phyloP scores from a whole-genome alignment of 2,797 vertebrate genomes.

The Falco concolor region DNA sequence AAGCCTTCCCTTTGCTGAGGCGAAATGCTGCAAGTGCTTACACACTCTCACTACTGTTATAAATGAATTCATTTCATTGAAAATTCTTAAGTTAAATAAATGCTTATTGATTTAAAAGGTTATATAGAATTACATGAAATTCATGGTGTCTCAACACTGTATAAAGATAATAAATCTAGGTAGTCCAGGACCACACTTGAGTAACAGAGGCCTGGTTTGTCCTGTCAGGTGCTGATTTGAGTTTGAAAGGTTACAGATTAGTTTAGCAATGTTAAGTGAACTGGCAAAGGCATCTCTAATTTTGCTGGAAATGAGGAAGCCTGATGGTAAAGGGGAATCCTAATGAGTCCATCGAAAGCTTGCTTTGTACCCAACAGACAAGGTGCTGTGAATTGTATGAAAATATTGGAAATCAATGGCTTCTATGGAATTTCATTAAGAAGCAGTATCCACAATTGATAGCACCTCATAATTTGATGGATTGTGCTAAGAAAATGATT shows the following conservation, averaged over 20 bases:
- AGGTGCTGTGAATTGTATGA: slow-evolving; percentile 94
- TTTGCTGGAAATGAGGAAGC: slow-evolving; percentile 91
- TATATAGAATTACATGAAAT: slow-evolving; percentile 57
- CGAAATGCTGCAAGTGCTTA: neutral
- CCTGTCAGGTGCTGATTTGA: slow-evolving; percentile 74
- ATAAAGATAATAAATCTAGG: slow-evolving; percentile 71
- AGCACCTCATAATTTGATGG: slow-evolving; percentile 99
- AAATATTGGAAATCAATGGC: slow-evolving; percentile 99
- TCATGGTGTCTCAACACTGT: slow-evolving; percentile 41
- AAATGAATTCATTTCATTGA: slow-evolving; percentile 55
- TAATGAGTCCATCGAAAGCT: slow-evolving; percentile 95
- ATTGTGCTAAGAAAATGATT: slow-evolving; percentile 99
- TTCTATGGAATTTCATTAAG: slow-evolving; percentile 99
- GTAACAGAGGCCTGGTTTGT: slow-evolving; percentile 71
- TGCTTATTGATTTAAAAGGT: slow-evolving; percentile 63
- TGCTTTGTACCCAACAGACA: slow-evolving; percentile 95
- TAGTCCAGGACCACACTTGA: slow-evolving; percentile 65
- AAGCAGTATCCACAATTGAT: slow-evolving; percentile 98
- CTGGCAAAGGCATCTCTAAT: slow-evolving; percentile 90
- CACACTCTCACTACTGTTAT: neutral
- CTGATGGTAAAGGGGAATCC: slow-evolving; percentile 90
- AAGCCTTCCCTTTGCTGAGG: neutral
- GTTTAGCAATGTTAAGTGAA: slow-evolving; percentile 87
- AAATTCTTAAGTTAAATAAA: slow-evolving; percentile 63
- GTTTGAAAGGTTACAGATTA: slow-evolving; percentile 80